phyloP scores from a whole-genome alignment of 2,888 invertebrate genomes.

The Leucophenga maculata region DNA sequence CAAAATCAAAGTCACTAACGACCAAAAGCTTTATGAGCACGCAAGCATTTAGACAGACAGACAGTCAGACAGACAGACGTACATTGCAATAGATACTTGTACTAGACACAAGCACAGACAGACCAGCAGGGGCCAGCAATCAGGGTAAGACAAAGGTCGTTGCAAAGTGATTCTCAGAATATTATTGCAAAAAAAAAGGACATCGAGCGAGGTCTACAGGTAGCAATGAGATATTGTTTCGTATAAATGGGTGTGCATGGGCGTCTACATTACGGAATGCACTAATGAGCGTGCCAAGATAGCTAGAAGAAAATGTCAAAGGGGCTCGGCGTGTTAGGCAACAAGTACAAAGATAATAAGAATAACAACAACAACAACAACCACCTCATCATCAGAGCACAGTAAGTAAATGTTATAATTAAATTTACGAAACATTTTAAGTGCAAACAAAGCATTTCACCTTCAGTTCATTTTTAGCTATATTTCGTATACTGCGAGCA shows the following conservation, averaged over 20 bases:
- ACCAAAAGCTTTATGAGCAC: slow-evolving; percentile 8
- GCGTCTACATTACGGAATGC: background rate
- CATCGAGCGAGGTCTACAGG: background rate
- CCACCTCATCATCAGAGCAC: slow-evolving; percentile 8
- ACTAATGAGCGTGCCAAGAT: slow-evolving; percentile 6
- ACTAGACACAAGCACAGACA: background rate
- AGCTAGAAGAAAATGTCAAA: background rate
- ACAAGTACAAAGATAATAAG: background rate
- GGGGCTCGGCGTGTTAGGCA: background rate
- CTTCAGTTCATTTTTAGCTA: slow-evolving; percentile 24
- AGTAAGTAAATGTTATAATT: slow-evolving; percentile 49
- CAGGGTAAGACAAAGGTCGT: background rate
- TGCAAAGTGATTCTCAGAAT: background rate
- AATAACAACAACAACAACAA: slow-evolving; percentile 7
- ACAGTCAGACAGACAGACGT: background rate
- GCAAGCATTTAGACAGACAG: background rate
- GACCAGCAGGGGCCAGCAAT: background rate
- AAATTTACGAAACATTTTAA: slow-evolving; percentile 48
- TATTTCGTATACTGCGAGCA: background rate
- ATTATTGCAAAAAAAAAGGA: background rate
- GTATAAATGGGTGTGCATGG: background rate
- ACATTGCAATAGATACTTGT: too few relatives aligned
- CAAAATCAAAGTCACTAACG: slow-evolving; percentile 15
- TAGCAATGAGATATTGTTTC: background rate
- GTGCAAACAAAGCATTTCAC: slow-evolving; percentile 38